Evolutionary conservation across 2,888 invertebrate species (phyloP).

Genomic region (Morpho deidamia): DNA sequence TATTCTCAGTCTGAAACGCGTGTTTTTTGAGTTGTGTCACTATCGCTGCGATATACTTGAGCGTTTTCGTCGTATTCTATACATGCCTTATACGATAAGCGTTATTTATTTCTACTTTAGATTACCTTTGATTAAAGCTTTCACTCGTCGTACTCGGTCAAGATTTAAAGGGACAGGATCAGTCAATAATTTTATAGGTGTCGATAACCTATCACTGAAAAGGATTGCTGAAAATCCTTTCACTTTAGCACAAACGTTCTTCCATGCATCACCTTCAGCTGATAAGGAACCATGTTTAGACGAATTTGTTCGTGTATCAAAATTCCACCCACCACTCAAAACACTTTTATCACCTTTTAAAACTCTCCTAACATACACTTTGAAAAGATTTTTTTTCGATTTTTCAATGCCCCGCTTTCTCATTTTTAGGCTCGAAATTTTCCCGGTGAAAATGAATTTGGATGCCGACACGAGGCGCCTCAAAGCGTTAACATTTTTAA

Average conservation of each 20-base stretch:
- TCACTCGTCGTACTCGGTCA: conserved; percentile 61
- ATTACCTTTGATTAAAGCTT: conserved; percentile 68
- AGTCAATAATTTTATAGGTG: conserved; percentile 55
- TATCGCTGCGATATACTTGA: too few species aligned
- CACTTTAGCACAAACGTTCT: conserved; percentile 35
- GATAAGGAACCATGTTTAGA: conserved; percentile 61
- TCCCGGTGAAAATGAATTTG: conserved; percentile 71
- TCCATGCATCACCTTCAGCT: conserved; percentile 51
- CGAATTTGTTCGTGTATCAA: conserved; percentile 59
- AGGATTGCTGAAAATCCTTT: conserved; percentile 57
- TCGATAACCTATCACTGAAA: conserved; percentile 49
- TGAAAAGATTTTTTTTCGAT: conserved; percentile 54
- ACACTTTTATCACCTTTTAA: conserved; percentile 65
- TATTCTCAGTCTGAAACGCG: too few species aligned
- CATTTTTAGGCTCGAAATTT: conserved; percentile 62
- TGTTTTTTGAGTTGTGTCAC: too few species aligned
- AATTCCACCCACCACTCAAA: conserved; percentile 66
- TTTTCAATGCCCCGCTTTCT: conserved; percentile 43
- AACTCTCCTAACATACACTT: conserved; percentile 67
- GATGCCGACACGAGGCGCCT: conserved; percentile 57
- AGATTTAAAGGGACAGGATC: conserved; percentile 67
- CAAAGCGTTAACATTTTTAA: conserved; percentile 62
- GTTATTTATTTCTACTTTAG: not conserved
- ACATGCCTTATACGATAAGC: too few species aligned
- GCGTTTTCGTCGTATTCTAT: too few species aligned